Base-by-base conservation (phyloP, 2,797 vertebrate genomes). In the Acanthurus tractus region DNA sequence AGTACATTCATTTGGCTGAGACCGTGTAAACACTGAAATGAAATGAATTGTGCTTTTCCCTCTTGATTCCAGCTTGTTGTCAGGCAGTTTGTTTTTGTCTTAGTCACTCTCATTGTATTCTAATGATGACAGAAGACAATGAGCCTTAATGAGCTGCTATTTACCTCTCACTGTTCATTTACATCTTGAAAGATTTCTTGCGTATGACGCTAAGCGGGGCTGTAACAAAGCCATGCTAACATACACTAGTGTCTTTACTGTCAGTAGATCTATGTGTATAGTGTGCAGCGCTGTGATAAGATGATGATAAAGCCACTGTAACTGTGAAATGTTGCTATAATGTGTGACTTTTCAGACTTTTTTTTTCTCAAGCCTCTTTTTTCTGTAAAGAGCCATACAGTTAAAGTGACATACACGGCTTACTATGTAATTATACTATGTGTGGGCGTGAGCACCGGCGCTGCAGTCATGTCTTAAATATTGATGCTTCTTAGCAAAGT, bases 71-170 rank as follows among this genome's bases (percentile, higher is more conserved):
- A 34, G 29, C 29, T 34, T 34, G 29, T 34, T 34, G 42, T 0
- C 36, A 56, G 49, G 65, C 65, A 54, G 42, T 34, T 1, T 65
- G 34, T 74, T 78, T 76, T 15, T 14, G 49, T 82, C 42, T 77
- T 45, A 61, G 36, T 74, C 15, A 42, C 45, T 65, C 22, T 22
- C 52, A 23, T 78, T 81, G 70, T 79, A 10, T 36, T 61, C 22
- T 42, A 78, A 68, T 74, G 70, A 83, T 70, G 73, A 57, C 49
- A 48, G 55, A 52, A n/a, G 46, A 77, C 68, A 84, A 80, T 64
- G 42, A 71, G 58, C 64, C 53, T 34, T 68, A 86, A 89, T 90
- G 70, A 92, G 63, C 78, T 63, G 59, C 54, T 71, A 48, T 84
- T 87, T 70, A 11, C 66, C 25, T 18, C 42, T 58, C 17, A 10